Base-by-base conservation (phyloP, 2,797 vertebrate species). In the Phalanger gymnotis region DNA sequence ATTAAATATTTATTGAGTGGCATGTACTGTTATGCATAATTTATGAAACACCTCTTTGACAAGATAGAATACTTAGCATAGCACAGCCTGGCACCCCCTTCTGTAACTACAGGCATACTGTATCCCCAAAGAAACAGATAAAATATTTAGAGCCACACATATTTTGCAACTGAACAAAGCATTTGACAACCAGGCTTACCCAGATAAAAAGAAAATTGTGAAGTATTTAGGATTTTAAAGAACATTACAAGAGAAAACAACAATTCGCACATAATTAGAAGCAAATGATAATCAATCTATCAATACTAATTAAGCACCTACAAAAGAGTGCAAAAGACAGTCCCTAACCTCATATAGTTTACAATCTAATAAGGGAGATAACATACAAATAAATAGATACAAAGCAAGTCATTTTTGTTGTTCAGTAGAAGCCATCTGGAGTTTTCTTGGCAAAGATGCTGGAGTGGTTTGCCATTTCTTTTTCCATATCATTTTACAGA, bases 1-100 rank as follows among this genome's bases (percentile, higher is more conserved):
- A 97, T 96, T 97, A 98, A 97, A 97, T 98, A 98, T 97, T 98
- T 98, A 98, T 54, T 96, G 96, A 98, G 95, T 97, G 95, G 96
- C 91, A 97, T 93, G 96, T 97, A 97, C 96, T 95, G 47, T 93
- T 97, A 96, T 91, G 92, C 73, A 97, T 98, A 96, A 98, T 98
- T 98, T 97, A 98, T 91, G 94, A 96, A 53, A 93, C 73, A 96
- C 61, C 55, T 93, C 94, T 96, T 97, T 56, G 93, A 97, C 2
- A 94, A 97, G 61, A 97, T 22, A 92, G 95, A 97, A 97, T 94
- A 97, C 90, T 98, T 96, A 96, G 96, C 96, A 95, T 30, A 91
- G 92, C 47, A 91, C 94, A 58, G 90, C 73, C 16, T 2, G 28
- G 34, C 19, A 28, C 54, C 0, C 0, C 0, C 27, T 66, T 91